A percentile compares a stretch with the other conserved stretches of the same genome.
Conservation (phyloP, 2,113 vertebrate species). For the Rhineura floridana region DNA sequence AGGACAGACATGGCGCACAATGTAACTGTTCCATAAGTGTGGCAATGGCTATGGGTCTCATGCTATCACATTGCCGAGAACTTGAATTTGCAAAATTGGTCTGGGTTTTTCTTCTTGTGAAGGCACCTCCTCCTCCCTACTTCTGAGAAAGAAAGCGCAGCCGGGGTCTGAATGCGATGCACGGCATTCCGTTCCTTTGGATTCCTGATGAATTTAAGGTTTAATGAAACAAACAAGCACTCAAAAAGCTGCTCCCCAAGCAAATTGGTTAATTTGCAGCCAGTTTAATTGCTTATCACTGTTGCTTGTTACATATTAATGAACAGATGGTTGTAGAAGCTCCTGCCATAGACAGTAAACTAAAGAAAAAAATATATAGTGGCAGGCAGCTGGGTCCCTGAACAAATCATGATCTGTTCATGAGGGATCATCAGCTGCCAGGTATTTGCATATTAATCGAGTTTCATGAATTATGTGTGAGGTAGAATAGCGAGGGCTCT, state of each 20-base stretch:
- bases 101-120: neutral
- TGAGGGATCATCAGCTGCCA: conserved; percentile 27
- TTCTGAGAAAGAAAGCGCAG: neutral
- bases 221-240: conserved; percentile 36
- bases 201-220: conserved; percentile 13
- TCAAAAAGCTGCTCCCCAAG: conserved; percentile 25
- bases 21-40: neutral
- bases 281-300: conserved; percentile 40
- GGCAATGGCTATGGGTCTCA: rapidly evolving
- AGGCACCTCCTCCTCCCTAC: neutral
- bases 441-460: conserved; percentile 40
- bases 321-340: conserved; percentile 36
- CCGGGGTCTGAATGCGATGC: neutral
- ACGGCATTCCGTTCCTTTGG: neutral
- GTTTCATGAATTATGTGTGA: conserved; percentile 25
- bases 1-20: neutral
- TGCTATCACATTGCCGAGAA: neutral
- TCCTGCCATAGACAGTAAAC: conserved; percentile 16
- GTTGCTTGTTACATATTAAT: conserved; percentile 44
- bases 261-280: conserved; percentile 39
- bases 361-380: neutral
- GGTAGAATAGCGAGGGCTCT: too few relatives aligned
- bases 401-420: conserved; percentile 38
- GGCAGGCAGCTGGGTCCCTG: conserved; percentile 29
- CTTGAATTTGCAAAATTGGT: neutral